A percentile compares a stretch with the other conserved stretches of the same genome.
Evolutionary conservation across 2,797 vertebrate genomes (phyloP).

Genomic region (Setipinna tenuifilis): DNA sequence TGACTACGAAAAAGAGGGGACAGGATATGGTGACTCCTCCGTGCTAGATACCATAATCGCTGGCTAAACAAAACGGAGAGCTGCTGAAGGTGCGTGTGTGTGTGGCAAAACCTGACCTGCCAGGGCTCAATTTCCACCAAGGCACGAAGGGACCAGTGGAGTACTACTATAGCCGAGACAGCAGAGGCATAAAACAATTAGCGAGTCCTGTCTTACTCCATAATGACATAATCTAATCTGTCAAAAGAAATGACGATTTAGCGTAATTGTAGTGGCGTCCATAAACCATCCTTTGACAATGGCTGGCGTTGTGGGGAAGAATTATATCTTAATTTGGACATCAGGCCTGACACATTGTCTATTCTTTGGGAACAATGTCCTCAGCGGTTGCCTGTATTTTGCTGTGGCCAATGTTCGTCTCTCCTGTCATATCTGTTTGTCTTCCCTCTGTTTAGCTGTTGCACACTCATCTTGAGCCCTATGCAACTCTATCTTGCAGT

Average conservation of each 20-base stretch:
- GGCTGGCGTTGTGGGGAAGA: background rate
- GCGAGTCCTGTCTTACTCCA: background rate
- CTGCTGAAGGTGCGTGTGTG: background rate
- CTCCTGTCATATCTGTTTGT: background rate
- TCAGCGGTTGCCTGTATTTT: background rate
- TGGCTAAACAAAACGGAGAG: background rate
- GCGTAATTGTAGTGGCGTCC: background rate
- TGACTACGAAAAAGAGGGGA: background rate
- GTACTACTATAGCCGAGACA: background rate
- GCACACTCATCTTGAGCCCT: background rate
- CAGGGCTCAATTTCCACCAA: background rate
- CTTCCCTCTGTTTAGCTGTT: background rate
- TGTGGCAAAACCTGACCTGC: background rate
- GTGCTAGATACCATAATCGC: background rate
- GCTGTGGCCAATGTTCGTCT: background rate
- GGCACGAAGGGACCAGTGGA: background rate
- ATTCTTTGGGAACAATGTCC: slow-evolving; percentile 8
- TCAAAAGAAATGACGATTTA: background rate
- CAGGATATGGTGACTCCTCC: background rate
- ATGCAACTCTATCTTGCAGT: background rate
- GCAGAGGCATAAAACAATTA: background rate
- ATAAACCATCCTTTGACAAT: background rate
- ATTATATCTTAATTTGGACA: background rate
- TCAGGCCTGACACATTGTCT: background rate
- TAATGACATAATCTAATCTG: background rate